A percentile compares a stretch with the other conserved stretches of the same genome.
phyloP scores from a whole-genome alignment of 2,888 invertebrate genomes.

The Yponomeuta evonymella region DNA sequence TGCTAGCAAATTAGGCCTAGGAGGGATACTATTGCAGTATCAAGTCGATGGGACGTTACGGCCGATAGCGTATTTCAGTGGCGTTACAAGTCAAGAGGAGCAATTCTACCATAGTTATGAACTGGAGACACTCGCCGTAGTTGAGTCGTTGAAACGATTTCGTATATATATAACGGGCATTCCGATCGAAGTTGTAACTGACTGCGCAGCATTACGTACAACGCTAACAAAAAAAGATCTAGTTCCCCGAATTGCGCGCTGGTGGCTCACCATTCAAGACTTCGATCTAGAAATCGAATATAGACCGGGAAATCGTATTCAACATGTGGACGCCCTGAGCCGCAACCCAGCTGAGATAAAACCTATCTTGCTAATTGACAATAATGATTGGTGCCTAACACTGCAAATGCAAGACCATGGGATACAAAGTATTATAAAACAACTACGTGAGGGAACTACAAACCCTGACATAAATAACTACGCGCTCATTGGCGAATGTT shows the following conservation, averaged over 20 bases:
- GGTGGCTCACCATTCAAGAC: slow-evolving; percentile 15
- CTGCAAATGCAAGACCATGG: too few relatives aligned
- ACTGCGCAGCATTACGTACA: slow-evolving; percentile 7
- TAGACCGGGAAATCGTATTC: slow-evolving; percentile 11
- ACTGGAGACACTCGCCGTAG: slow-evolving; percentile 37
- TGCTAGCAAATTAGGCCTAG: too few relatives aligned
- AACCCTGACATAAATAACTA: too few relatives aligned
- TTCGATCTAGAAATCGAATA: slow-evolving; percentile 12
- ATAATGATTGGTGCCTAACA: too few relatives aligned
- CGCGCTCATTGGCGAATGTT: too few relatives aligned
- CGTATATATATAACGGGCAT: slow-evolving; percentile 31
- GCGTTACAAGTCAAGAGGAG: slow-evolving; percentile 25
- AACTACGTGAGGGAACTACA: too few relatives aligned
- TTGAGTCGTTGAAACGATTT: slow-evolving; percentile 32
- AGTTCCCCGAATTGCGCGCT: slow-evolving; percentile 12
- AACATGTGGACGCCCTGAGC: slow-evolving; percentile 14
- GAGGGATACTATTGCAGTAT: too few relatives aligned
- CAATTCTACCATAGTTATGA: slow-evolving; percentile 26
- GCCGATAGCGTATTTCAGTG: too few relatives aligned
- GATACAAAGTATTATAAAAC: too few relatives aligned
- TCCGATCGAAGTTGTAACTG: slow-evolving; percentile 9
- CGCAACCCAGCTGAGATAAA: slow-evolving; percentile 1
- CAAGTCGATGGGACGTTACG: too few relatives aligned
- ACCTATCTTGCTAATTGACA: too few relatives aligned
- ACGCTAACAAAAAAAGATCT: slow-evolving; percentile 8